These are phyloP conservation scores for Tridacna crocea DNA, from an alignment of 2,888 invertebrate species.

Conservation along the genomic window DNA sequence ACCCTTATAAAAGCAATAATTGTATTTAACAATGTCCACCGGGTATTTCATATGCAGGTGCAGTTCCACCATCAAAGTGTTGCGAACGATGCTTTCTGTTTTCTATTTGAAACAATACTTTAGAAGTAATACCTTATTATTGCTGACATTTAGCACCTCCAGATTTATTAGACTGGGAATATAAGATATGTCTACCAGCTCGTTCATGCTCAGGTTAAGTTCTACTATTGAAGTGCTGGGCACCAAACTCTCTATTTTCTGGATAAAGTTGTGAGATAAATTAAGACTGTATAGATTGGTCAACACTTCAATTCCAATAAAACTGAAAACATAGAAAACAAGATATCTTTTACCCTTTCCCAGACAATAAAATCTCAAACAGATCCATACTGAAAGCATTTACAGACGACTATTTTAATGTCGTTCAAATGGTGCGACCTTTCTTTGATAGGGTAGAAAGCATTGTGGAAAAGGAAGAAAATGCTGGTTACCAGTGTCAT, in stretches of 20 bases:
- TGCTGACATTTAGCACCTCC: conserved; percentile 75
- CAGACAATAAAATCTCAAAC: too few species aligned
- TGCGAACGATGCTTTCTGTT: conserved; percentile 3
- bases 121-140: conserved; percentile 73
- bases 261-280: conserved; percentile 78
- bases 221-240: conserved; percentile 67
- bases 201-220: conserved; percentile 78
- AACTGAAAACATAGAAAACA: conserved; percentile 58
- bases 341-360: not conserved
- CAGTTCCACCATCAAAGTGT: conserved; percentile 69
- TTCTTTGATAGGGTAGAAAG: too few species aligned
- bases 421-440: too few species aligned
- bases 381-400: too few species aligned
- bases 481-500: too few species aligned
- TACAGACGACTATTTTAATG: too few species aligned
- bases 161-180: conserved; percentile 77
- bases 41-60: not conserved
- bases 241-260: conserved; percentile 70
- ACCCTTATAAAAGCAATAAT: too few species aligned
- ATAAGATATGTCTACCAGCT: conserved; percentile 72
- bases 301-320: conserved; percentile 76
- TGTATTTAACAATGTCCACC: too few species aligned
- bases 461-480: too few species aligned
- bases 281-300: conserved; percentile 72
- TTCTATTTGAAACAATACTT: too few species aligned